Evolutionary conservation across 2,888 invertebrate species (phyloP).

Genomic region (Allolobophora icterica): DNA sequence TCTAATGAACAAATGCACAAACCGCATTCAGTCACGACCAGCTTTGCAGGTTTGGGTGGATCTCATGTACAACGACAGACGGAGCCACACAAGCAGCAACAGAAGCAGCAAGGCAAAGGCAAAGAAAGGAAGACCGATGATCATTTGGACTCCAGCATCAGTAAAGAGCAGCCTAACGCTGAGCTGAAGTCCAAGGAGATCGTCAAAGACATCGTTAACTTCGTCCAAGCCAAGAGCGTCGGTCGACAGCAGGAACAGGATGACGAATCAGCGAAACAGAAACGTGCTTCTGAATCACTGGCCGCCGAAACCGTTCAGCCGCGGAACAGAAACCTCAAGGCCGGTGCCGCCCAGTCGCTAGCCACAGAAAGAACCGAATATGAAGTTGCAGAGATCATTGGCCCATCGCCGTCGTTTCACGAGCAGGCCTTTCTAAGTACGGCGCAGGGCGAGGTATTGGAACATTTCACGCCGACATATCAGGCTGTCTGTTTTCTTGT

Average conservation of each 20-base stretch:
- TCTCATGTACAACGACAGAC: neutral
- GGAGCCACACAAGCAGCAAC: neutral
- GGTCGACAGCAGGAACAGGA: neutral
- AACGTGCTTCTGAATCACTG: neutral
- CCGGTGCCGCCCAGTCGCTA: neutral
- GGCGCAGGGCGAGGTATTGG: neutral
- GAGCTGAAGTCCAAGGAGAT: conserved; percentile 2
- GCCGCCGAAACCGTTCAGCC: neutral
- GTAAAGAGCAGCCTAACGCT: neutral
- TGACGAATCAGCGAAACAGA: neutral
- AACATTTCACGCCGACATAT: neutral
- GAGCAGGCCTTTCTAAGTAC: neutral
- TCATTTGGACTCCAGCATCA: neutral
- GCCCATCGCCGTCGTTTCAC: neutral
- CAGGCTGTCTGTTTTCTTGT: conserved; percentile 12
- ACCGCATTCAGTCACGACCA: neutral
- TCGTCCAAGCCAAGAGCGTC: neutral
- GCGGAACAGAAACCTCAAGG: neutral
- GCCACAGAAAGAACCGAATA: conserved; percentile 1
- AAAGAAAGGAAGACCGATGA: conserved; percentile 43
- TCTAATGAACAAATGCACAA: neutral
- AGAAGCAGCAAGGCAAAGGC: neutral
- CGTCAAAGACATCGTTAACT: neutral
- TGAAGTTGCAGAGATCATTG: neutral
- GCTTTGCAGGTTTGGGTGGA: neutral